phyloP scores from a whole-genome alignment of 2,113 vertebrate species.

The Bufo gargarizans region DNA sequence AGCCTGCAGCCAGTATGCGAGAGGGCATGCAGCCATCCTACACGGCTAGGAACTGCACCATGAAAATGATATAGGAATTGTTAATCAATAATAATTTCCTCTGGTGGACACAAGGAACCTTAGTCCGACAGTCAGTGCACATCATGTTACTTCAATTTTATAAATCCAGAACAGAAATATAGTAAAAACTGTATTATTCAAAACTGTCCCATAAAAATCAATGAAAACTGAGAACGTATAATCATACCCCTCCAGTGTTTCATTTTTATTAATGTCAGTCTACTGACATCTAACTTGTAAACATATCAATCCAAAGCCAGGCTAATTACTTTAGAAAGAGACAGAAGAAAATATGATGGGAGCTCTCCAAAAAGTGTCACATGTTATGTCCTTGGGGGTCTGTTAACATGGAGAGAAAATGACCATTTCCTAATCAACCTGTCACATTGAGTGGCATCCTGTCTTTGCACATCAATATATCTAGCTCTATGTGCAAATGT shows the following conservation, averaged over 20 bases:
- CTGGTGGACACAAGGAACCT: too few species aligned
- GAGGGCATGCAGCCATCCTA: too few species aligned
- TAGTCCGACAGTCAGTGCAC: not conserved
- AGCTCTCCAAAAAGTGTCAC: slow-evolving; percentile 17
- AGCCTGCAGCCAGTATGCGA: too few species aligned
- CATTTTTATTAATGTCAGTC: not conserved
- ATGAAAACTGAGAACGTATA: not conserved
- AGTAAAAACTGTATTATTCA: not conserved
- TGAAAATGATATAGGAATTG: too few species aligned
- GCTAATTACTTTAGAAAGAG: slow-evolving; percentile 34
- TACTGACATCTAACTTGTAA: slow-evolving; percentile 35
- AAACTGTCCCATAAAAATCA: not conserved
- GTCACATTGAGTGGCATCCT: slow-evolving; percentile 3
- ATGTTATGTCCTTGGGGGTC: not conserved
- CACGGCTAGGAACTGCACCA: too few species aligned
- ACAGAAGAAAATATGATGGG: slow-evolving; percentile 13
- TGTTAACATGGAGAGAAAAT: slow-evolving; percentile 23
- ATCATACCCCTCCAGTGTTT: slow-evolving; percentile 5
- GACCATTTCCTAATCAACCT: slow-evolving; percentile 31
- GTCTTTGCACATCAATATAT: slow-evolving; percentile 13
- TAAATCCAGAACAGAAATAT: not conserved
- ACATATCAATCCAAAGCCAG: slow-evolving; percentile 19
- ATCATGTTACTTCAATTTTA: not conserved
- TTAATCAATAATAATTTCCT: too few species aligned
- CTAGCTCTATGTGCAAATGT: not conserved